A percentile compares a stretch with the other conserved stretches of the same genome.
These are phyloP conservation scores for Panurus biarmicus DNA, from an alignment of 2,113 vertebrate genomes.

Conservation along the genomic window DNA sequence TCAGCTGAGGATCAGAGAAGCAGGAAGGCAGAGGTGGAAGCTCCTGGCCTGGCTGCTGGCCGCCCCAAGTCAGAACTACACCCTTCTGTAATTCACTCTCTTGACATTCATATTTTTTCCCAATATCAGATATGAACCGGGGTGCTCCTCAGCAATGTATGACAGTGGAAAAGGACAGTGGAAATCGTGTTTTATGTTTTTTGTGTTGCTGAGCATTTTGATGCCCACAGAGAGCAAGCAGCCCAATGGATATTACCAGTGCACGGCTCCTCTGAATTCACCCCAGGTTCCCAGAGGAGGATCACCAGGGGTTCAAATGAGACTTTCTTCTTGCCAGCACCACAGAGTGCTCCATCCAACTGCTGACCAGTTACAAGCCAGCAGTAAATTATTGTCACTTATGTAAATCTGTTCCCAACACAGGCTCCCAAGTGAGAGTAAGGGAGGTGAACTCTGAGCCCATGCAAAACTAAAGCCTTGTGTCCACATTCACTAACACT, in stretches of 20 bases:
- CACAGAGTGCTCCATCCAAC: neutral
- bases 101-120: neutral
- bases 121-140: neutral
- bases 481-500: neutral
- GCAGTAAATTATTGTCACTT: neutral
- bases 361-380: neutral
- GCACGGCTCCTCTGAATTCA: neutral
- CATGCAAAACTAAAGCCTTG: neutral
- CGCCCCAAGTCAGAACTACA: accelerated
- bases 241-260: neutral
- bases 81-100: neutral
- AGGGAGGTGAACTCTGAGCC: neutral
- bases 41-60: neutral
- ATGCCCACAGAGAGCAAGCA: neutral
- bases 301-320: neutral
- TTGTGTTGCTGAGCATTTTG: neutral
- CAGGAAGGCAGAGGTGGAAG: neutral
- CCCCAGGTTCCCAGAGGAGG: neutral
- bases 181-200: neutral
- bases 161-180: neutral
- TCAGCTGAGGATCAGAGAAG: neutral
- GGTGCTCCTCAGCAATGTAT: neutral
- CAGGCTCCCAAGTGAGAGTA: neutral
- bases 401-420: neutral
- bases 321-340: neutral